Percentiles rank a stretch among this genome's conserved stretches.
phyloP scores from a whole-genome alignment of 1,140 invertebrate species.

The Ridgeia piscesae region DNA sequence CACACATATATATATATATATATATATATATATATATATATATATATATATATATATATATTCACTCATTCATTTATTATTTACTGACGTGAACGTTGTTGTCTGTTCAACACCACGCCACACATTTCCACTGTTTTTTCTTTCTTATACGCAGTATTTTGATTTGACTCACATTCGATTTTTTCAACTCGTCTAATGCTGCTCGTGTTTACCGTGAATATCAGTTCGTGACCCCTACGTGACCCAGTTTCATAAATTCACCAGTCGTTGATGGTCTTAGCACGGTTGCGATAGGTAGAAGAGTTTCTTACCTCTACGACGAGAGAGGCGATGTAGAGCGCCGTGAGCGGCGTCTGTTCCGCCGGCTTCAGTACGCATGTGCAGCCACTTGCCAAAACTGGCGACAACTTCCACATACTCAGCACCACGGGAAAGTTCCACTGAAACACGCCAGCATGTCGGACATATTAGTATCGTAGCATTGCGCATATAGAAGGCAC shows the following conservation, averaged over 20 bases:
- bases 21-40: too few relatives aligned
- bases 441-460: conserved; percentile 27
- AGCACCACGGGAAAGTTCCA: conserved; percentile 98
- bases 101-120: neutral
- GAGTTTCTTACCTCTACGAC: conserved; percentile 67
- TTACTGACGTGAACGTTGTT: neutral
- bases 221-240: too few relatives aligned
- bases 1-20: too few relatives aligned
- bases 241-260: too few relatives aligned
- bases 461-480: neutral
- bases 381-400: conserved; percentile 84
- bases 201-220: too few relatives aligned
- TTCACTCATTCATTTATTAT: too few relatives aligned
- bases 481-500: neutral
- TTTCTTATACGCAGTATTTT: neutral
- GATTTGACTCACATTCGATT: neutral
- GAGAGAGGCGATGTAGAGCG: conserved; percentile 77
- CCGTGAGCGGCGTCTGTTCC: conserved; percentile 90
- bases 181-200: neutral
- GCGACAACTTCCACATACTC: conserved; percentile 93
- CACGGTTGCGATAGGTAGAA: neutral
- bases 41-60: too few relatives aligned
- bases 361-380: conserved; percentile 88
- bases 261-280: too few relatives aligned
- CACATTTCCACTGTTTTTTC: neutral